Base-by-base conservation (phyloP, 2,797 vertebrate species). In the Sebastes taczanowskii region DNA sequence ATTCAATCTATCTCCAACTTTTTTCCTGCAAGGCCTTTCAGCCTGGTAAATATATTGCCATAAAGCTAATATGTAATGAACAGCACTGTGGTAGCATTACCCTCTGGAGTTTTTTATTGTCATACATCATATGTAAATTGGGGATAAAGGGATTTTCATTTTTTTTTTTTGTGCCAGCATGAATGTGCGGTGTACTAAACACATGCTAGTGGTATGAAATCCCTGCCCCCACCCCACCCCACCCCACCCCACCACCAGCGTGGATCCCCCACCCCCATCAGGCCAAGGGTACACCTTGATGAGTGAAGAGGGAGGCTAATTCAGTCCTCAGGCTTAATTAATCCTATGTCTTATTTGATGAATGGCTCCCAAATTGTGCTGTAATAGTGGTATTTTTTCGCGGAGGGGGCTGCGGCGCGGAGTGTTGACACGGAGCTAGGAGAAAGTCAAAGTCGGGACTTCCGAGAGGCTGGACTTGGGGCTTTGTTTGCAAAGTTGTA, bases 291-390 rank as follows among this genome's bases (percentile, higher is more conserved):
- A 95, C 93, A 96, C 94, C 94, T 95, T 95, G 94, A 96, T 95
- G 94, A 96, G 94, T 92, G 91, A 94, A 91, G 91, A 92, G 94
- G 92, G 94, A 95, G 94, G 92, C 94, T 95, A 95, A 95, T 95
- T 95, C 94, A 94, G 91, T 95, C 95, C 95, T 92, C 92, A 86
- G 94, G 95, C 95, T 96, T 96, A 96, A 96, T 96, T 96, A 96
- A 96, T 96, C 95, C 95, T 91, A 83, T 96, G 95, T 96, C 95
- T 95, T 93, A 81, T 96, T 96, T 96, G 95, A 97, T 96, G 87
- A 96, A 96, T 96, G 93, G 87, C 95, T 95, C 92, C 89, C 88
- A 92, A 95, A 96, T 92, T 93, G 90, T 94, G 95, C 94, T 94
- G 94, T 85, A 94, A 93, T 91, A 93, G 93, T 92, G 87, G 70